Evolutionary conservation across 2,113 vertebrate genomes (phyloP), one percentile per base, ranked within the genome.

Genomic region (Hydrochoerus hydrochaeris): DNA sequence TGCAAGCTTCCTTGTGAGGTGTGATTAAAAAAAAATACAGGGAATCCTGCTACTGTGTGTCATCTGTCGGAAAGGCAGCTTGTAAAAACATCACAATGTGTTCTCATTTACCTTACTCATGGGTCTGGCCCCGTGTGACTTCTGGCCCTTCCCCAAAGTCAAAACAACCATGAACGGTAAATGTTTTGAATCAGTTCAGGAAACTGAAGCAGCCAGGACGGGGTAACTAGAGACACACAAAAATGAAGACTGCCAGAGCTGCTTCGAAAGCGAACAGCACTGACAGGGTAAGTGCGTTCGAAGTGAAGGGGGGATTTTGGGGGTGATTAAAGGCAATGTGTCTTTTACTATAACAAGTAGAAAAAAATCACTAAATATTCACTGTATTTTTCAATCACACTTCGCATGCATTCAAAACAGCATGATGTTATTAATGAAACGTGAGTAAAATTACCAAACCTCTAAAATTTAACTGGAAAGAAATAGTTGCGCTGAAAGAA

Each of bases 391-490:
- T 46, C 7, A 9, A 78, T 16, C 44, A 78, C 75, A 49, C 10
- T 46, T 46, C 24, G 16, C 3, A 46, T 14, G 28, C 16, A 75
- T 46, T 46, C 60, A 78, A 93, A 96, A 57, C 1, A 85, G 28
- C 58, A 92, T 89, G 38, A 85, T 82, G 7, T 77, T 82, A 91
- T 85, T 75, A 41, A 60, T 78, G 62, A 77, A 87, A 75, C 86
- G 41, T 58, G 78, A 85, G 41, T 85, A 71, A 88, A 95, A 57
- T 77, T 38, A 35, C 10, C 86, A 78, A 94, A 83, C 38, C 85
- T 14, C n/a, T 88, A 65, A 28, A 44, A 85, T 88, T 71, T 63
- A 62, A 82, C 14, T 28, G 5, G 38, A 35, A 78, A 35, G 65
- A 22, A 88, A 81, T 35, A 44, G 30, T 94, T 46, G 46, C 57